A percentile compares a stretch with the other conserved stretches of the same genome.
Conservation (phyloP, 2,888 invertebrate genomes). For the Tinea trinotella region DNA sequence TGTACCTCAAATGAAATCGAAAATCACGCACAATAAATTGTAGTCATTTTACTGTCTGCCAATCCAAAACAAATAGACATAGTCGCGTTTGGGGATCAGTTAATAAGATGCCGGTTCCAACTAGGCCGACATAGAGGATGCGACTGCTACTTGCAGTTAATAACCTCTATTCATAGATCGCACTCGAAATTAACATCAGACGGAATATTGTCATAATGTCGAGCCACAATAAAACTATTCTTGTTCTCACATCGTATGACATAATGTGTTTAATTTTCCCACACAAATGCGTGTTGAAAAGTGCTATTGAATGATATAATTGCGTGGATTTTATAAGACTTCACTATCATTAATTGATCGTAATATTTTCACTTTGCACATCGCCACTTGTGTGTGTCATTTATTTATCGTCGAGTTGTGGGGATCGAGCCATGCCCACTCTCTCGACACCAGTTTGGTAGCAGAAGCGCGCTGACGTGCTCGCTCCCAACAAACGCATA, state of each 20-base stretch:
- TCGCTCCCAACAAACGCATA: slow-evolving; percentile 30
- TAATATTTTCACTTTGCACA: slow-evolving; percentile 4
- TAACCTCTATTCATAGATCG: too few species aligned
- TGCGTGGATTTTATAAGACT: background rate
- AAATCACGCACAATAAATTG: too few species aligned
- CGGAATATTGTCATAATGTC: too few species aligned
- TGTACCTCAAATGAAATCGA: too few species aligned
- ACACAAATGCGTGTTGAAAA: background rate
- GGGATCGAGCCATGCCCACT: background rate
- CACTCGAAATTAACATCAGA: too few species aligned
- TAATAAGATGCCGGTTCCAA: too few species aligned
- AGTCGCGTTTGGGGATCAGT: too few species aligned
- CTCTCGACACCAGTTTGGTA: slow-evolving; percentile 34
- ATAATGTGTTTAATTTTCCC: background rate
- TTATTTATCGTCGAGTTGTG: background rate
- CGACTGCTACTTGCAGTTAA: too few species aligned
- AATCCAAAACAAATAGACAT: too few species aligned
- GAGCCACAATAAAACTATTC: background rate
- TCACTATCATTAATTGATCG: background rate
- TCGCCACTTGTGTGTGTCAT: background rate
- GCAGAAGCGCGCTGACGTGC: slow-evolving; percentile 38
- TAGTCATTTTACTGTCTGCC: too few species aligned
- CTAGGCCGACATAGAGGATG: too few species aligned
- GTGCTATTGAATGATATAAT: background rate
- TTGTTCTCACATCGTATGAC: background rate